These are phyloP conservation scores for Callyntrura guangdongensis DNA, from an alignment of 2,888 invertebrate genomes.

Conservation along the genomic window DNA sequence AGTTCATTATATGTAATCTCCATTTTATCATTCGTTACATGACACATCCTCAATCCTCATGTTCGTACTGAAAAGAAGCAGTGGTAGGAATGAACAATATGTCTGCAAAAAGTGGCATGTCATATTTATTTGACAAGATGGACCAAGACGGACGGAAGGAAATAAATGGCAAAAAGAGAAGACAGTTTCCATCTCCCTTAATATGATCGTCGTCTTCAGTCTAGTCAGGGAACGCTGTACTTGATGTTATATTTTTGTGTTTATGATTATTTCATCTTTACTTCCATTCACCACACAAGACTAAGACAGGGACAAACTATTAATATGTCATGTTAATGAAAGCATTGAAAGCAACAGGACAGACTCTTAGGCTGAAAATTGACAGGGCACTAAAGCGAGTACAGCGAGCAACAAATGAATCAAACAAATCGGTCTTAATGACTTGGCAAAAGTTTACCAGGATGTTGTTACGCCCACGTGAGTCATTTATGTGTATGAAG, in stretches of 20 bases:
- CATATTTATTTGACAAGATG: constrained; percentile 28
- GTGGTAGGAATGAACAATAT: background rate
- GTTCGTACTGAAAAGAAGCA: background rate
- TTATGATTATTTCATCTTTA: background rate
- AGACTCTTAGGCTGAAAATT: constrained; percentile 16
- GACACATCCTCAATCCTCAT: too few relatives aligned
- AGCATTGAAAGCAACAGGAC: background rate
- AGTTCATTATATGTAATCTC: constrained; percentile 16
- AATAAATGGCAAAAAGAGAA: background rate
- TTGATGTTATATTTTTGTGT: background rate
- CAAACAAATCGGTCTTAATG: constrained; percentile 41
- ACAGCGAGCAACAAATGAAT: constrained; percentile 14
- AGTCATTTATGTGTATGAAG: background rate
- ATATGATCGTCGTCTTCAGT: constrained; percentile 1
- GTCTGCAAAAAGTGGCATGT: constrained; percentile 21
- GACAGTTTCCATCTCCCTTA: background rate
- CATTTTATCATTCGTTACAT: background rate
- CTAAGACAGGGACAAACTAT: constrained; percentile 35
- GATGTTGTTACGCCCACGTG: constrained; percentile 36
- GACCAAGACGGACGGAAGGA: constrained; percentile 25
- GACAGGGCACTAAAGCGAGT: constrained; percentile 1
- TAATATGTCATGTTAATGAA: constrained; percentile 37
- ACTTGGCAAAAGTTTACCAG: constrained; percentile 42
- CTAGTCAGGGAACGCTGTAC: background rate
- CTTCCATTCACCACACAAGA: background rate